Evolutionary conservation across 2,797 vertebrate genomes (phyloP).

Genomic region (Coregonus suidteri): DNA sequence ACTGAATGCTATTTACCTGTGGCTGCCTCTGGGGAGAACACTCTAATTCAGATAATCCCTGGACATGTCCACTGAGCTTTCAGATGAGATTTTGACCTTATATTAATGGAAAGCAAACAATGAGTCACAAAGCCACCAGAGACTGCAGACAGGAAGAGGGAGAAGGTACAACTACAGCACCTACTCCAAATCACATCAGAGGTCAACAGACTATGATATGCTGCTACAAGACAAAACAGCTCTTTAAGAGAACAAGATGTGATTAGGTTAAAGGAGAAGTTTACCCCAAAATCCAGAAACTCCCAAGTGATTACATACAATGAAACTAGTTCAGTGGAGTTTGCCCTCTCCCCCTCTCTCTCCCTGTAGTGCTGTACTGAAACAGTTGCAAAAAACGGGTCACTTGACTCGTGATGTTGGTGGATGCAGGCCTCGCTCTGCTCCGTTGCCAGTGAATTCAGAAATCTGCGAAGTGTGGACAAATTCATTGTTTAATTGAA

Average conservation of each 20-base stretch:
- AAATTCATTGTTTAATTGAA: too few species aligned
- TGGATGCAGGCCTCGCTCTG: too few species aligned
- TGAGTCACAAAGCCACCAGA: conserved; percentile 53
- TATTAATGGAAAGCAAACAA: conserved; percentile 55
- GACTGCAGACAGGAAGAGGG: conserved; percentile 25
- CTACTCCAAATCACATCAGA: neutral
- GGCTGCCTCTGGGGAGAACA: conserved; percentile 44
- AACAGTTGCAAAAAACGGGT: too few species aligned
- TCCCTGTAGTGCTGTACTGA: too few species aligned
- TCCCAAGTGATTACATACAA: conserved; percentile 44
- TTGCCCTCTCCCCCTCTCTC: too few species aligned
- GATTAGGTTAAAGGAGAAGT: neutral
- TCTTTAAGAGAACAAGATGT: neutral
- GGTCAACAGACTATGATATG: too few species aligned
- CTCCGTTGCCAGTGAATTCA: too few species aligned
- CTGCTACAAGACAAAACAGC: neutral
- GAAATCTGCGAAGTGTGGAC: too few species aligned
- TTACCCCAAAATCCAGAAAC: neutral
- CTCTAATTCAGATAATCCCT: conserved; percentile 64
- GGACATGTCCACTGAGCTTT: conserved; percentile 54
- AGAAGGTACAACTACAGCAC: neutral
- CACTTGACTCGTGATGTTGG: too few species aligned
- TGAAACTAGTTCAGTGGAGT: too few species aligned
- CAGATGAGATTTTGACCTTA: conserved; percentile 59
- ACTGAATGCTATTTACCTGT: conserved; percentile 35